phyloP scores from a whole-genome alignment of 2,797 vertebrate genomes.

The Pteropus rufus region DNA sequence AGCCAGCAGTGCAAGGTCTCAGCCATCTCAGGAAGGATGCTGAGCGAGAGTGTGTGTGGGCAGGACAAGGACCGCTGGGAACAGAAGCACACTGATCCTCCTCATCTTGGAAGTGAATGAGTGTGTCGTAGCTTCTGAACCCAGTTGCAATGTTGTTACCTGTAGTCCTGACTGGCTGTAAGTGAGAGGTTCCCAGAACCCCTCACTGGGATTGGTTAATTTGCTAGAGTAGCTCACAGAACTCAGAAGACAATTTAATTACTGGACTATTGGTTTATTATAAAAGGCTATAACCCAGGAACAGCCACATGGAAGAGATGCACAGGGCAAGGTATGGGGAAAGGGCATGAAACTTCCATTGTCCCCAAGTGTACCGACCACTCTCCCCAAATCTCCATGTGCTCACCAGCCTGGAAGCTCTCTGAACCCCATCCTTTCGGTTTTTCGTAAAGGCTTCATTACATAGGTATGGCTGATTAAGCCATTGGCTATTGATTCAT shows the following conservation, averaged over 20 bases:
- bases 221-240: not conserved
- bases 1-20: not conserved
- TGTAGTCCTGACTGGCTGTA: not conserved
- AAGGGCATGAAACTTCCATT: not conserved
- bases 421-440: not conserved
- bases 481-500: no score
- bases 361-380: not conserved
- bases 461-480: no score
- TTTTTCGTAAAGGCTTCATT: not conserved
- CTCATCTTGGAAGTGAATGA: not conserved
- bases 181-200: not conserved
- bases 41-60: not conserved
- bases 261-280: not conserved
- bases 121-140: not conserved
- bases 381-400: not conserved
- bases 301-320: not conserved
- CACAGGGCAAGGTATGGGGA: no score
- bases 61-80: not conserved
- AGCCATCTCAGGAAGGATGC: not conserved
- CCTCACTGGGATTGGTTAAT: not conserved
- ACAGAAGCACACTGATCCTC: not conserved
- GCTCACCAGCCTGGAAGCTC: not conserved
- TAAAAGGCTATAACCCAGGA: not conserved
- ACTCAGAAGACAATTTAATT: not conserved
- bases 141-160: not conserved